Base-by-base conservation (phyloP, 1,140 invertebrate genomes). In the Drosophila varians region DNA sequence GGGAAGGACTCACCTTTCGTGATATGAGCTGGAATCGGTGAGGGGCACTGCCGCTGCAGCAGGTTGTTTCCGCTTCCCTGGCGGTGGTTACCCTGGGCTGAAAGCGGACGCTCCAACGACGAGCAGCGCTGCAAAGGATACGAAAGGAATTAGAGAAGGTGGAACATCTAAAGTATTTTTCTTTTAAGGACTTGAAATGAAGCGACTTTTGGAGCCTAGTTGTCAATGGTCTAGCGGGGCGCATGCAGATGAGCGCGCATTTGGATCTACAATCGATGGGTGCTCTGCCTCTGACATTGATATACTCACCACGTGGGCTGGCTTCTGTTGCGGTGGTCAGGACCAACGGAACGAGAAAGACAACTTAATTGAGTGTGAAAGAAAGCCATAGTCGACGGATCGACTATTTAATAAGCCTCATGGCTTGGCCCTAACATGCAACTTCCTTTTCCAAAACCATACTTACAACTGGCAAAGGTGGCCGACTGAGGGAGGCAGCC, bases 91-190 rank as follows among this genome's bases (percentile, higher is more conserved):
- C 93, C 92, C 75, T 94, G 92, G 49, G 95, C 93, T 19, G 95
- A 92, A 45, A 92, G 91, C 1, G 95, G 95, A 36, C 95, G 93
- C 91, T 96, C 96, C 71, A 96, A 92, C 34, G 95, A 97, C n/a
- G 95, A 97, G 91, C 95, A 96, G 77, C 96, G 93, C 93, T 95
- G 93, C 12, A 93, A n/a, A 91, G 1, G 14, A 28, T 23, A 23
- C 5, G 18, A 4, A 14, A 9, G 0, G 1, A 4, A 19, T 1
- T 1, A 9, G 12, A 53, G 16, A 43, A 19, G 23, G 1, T 1
- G 4, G 2, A 7, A 1, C 0, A 4, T 1, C 14, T 16, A 0
- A 19, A 8, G 0, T 5, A 0, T 8, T 1, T 3, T 5, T 7
- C 0, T 28, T 18, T 12, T 4, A 31, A 31, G 5, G 65, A 19